Evolutionary conservation across 2,797 vertebrate species (phyloP).

Genomic region (Channallabes apus): DNA sequence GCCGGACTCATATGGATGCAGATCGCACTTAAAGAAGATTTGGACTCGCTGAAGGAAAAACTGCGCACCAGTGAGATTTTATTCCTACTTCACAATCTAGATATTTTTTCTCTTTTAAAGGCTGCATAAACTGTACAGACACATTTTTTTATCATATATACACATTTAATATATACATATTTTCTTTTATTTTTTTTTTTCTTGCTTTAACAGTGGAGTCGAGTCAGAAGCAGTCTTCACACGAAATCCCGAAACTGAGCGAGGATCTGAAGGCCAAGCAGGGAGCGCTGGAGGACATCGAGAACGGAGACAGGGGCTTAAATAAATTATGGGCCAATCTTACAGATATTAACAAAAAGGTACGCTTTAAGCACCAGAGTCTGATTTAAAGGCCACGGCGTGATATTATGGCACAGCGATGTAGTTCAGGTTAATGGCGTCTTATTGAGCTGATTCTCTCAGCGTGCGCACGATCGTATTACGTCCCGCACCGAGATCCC

Average conservation of each 20-base stretch:
- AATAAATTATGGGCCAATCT: conserved; percentile 91
- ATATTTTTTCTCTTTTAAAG: background rate
- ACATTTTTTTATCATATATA: background rate
- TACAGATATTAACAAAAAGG: conserved; percentile 93
- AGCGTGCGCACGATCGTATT: background rate
- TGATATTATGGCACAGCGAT: background rate
- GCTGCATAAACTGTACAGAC: background rate
- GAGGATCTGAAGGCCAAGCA: conserved; percentile 90
- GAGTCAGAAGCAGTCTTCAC: conserved; percentile 87
- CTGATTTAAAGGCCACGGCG: background rate
- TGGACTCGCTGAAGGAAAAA: conserved; percentile 92
- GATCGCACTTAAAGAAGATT: conserved; percentile 92
- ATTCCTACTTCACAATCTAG: background rate
- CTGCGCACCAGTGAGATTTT: conserved; percentile 84
- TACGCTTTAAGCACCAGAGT: conserved; percentile 52
- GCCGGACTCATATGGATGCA: conserved; percentile 99
- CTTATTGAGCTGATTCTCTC: background rate
- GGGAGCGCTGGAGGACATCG: conserved; percentile 83
- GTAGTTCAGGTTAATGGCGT: background rate
- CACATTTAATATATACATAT: background rate
- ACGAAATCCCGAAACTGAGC: conserved; percentile 90
- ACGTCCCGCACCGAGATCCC: background rate
- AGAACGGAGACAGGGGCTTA: conserved; percentile 86
- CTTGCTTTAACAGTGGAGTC: conserved; percentile 83
- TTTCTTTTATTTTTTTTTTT: background rate